These are phyloP conservation scores for Rhagoletis zephyria DNA, from an alignment of 1,140 invertebrate species.

Conservation along the genomic window DNA sequence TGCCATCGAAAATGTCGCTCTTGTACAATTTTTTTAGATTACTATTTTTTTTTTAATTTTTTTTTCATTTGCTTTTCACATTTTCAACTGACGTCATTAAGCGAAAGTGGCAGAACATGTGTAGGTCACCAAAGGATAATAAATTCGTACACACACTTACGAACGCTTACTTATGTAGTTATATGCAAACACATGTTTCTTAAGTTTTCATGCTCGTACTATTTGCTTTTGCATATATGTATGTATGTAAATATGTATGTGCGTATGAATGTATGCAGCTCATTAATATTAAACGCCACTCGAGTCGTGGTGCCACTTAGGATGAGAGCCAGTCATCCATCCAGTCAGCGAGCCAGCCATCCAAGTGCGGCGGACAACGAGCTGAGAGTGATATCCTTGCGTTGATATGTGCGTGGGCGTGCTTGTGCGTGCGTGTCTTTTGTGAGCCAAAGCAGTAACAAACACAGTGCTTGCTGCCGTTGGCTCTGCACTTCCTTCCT, in stretches of 20 bases:
- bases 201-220: not conserved
- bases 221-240: not conserved
- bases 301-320: conserved; percentile 27
- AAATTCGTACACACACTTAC: not conserved
- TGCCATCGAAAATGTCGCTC: too few species aligned
- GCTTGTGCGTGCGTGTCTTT: not conserved
- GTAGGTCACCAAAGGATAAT: not conserved
- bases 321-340: not conserved
- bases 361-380: conserved; percentile 26
- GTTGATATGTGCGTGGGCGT: not conserved
- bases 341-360: too few species aligned
- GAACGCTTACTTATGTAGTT: too few species aligned
- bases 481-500: too few species aligned
- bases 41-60: not conserved
- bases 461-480: not conserved
- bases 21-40: too few species aligned
- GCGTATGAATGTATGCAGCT: not conserved
- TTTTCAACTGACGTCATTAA: conserved; percentile 15
- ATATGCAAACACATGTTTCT: not conserved
- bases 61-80: not conserved
- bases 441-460: not conserved
- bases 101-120: conserved; percentile 24
- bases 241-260: not conserved
- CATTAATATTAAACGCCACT: conserved; percentile 49
- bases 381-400: not conserved